These are phyloP conservation scores for Hypanus sabinus DNA, from an alignment of 2,113 vertebrate genomes.

Conservation along the genomic window DNA sequence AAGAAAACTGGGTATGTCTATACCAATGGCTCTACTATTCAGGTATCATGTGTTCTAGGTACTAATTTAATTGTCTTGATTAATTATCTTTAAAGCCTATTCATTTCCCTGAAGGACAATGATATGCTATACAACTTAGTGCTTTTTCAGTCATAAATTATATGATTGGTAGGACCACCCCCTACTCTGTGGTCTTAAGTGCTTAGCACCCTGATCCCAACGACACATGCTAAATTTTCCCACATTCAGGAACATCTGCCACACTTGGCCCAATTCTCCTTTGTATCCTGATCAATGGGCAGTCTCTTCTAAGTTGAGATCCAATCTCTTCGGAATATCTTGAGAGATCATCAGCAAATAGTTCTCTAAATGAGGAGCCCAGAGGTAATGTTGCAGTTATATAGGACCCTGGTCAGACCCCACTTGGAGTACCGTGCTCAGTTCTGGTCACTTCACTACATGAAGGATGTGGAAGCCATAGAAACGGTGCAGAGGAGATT, in stretches of 20 bases:
- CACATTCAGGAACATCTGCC: not conserved
- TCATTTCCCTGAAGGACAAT: not conserved
- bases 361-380: no score
- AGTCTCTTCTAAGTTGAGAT: not conserved
- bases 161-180: not conserved
- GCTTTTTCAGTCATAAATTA: not conserved
- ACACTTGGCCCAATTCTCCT: not conserved
- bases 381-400: no score
- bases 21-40: not conserved
- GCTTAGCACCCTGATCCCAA: not conserved
- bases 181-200: not conserved
- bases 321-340: not conserved
- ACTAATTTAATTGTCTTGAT: not conserved
- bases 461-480: no score
- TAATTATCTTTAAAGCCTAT: not conserved
- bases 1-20: not conserved
- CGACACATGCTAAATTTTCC: not conserved
- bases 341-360: not conserved
- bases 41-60: not conserved
- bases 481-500: no score
- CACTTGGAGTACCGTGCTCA: no score
- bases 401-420: no score
- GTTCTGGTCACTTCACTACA: no score
- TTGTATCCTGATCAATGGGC: not conserved
- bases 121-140: not conserved